Conservation (phyloP, 2,113 vertebrate species). For the Bothrops jararaca region DNA sequence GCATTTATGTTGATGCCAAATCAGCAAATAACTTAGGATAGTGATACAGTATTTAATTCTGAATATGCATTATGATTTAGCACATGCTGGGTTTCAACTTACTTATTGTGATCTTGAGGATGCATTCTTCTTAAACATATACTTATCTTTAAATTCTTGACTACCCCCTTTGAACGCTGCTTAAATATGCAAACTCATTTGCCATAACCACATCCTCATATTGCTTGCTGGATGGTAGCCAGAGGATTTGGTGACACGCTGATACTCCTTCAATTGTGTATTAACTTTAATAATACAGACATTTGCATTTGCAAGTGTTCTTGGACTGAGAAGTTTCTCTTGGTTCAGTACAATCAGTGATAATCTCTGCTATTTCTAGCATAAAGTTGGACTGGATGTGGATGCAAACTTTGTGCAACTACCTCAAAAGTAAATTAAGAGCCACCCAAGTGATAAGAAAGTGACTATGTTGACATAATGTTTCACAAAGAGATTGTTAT, state of each 20-base stretch:
- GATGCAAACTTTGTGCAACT: not conserved
- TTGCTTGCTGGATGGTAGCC: not conserved
- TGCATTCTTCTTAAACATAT: not conserved
- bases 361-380: slow-evolving; percentile 25
- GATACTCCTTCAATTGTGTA: not conserved
- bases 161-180: not conserved
- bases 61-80: not conserved
- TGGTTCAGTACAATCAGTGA: slow-evolving; percentile 16
- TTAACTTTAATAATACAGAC: slow-evolving; percentile 15
- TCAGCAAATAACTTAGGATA: not conserved
- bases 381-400: not conserved
- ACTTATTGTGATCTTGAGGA: not conserved
- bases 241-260: slow-evolving; percentile 4
- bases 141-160: not conserved
- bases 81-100: not conserved
- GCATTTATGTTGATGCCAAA: not conserved
- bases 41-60: not conserved
- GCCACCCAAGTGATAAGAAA: not conserved
- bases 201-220: not conserved
- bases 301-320: slow-evolving; percentile 21
- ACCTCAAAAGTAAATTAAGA: slow-evolving; percentile 11
- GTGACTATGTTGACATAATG: not conserved
- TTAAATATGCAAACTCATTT: slow-evolving; percentile 10
- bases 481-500: not conserved
- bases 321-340: not conserved